These are phyloP conservation scores for Delphinapterus leucas DNA, from an alignment of 2,113 vertebrate species.

Conservation along the genomic window DNA sequence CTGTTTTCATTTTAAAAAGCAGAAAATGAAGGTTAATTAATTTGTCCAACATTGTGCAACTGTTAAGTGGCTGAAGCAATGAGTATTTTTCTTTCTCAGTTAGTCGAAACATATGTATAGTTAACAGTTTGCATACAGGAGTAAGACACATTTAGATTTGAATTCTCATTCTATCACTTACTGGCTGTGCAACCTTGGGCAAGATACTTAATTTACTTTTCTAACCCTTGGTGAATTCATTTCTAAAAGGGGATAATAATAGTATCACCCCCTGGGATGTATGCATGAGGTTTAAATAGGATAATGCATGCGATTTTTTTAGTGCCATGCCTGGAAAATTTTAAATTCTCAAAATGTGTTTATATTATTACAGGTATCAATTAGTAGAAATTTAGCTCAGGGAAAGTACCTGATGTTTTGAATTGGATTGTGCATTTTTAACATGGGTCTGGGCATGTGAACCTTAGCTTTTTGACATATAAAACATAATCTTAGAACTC, in stretches of 20 bases:
- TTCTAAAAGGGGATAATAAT: not conserved
- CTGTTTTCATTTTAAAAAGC: not conserved
- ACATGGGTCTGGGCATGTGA: not conserved
- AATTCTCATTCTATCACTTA: not conserved
- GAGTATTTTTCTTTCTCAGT: not conserved
- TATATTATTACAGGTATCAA: not conserved
- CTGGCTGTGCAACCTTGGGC: not conserved
- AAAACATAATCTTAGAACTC: not conserved
- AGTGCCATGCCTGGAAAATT: not conserved
- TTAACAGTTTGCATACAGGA: not conserved
- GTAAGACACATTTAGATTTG: not conserved
- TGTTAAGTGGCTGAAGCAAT: not conserved
- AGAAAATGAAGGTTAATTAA: not conserved
- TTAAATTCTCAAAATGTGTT: not conserved
- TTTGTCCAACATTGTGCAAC: not conserved
- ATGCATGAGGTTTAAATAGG: not conserved
- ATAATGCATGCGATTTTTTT: not conserved
- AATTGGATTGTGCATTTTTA: not conserved
- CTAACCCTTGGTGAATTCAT: not conserved
- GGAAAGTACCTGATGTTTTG: not conserved
- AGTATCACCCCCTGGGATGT: not conserved
- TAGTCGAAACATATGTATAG: not conserved
- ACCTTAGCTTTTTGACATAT: not conserved
- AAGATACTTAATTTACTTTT: not conserved
- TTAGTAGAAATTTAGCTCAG: not conserved